Evolutionary conservation across 1,140 invertebrate species (phyloP), one percentile per base, ranked within the genome.

Genomic region (Drosophila subobscura): DNA sequence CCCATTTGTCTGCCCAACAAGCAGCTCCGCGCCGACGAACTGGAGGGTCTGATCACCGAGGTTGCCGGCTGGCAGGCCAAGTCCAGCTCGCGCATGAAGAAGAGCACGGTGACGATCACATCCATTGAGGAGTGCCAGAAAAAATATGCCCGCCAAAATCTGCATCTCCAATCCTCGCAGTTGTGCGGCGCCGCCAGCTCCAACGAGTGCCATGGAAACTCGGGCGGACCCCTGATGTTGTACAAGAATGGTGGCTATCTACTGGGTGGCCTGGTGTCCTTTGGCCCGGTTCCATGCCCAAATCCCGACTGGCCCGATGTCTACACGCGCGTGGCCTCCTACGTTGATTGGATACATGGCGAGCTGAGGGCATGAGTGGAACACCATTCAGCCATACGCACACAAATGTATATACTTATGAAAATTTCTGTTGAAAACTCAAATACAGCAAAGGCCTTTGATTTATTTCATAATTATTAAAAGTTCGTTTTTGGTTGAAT

Each of bases 11-110:
- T 98, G 4, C 97, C 97, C 2, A 78, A 89, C 5, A 77, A 92
- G 27, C 90, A 84, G 22, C 65, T 93, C 33, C 83, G 81, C 1
- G 91, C 79, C 3, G 88, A 79, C 7, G 89, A 89, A 1, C 93
- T 93, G 49, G 89, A 93, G 3, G 92, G 91, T 0, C 74, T 91
- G n/a, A 93, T 92, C 27, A 92, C 96, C 14, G 93, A 94, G 53
- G 95, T 96, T 0, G 95, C 95, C 4, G 97, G 97, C 4, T 97
- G 96, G 96, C 96, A 96, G 6, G 94, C 93, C 88, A 95, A 94
- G 1, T 94, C 96, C 85, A 93, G 81, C 29, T 91, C 92, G 78
- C 58, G 94, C 2, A 94, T 94, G 70, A 53, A 93, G 2, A 94
- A 94, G 68, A 81, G 66, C n/a, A 44, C 65, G 20, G 84, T 89